Evolutionary conservation across 2,888 invertebrate species (phyloP), one percentile per base, ranked within the genome.

Genomic region (Phaedon cochleariae): DNA sequence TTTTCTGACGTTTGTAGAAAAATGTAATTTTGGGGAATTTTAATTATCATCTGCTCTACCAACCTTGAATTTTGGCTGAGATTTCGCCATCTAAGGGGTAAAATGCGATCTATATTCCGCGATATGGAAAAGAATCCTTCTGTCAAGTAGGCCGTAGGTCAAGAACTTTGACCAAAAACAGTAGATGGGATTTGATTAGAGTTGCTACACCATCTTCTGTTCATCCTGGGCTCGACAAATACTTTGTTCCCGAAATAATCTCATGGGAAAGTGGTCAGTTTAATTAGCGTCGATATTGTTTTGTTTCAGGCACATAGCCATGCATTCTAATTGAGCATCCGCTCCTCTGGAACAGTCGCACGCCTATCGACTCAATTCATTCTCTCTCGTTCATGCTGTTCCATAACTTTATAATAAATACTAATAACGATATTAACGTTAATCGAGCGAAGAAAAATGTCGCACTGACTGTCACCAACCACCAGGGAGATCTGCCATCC

Each of bases 241-340:
- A n/a, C n/a, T n/a, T 15, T 21, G 20, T 48, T 48, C 22, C 20
- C 21, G 10, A 34, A 34, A 37, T 21, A 34, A 10, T 29, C 31
- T 10, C 65, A 67, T 73, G 74, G 70, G 74, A 74, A 72, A 72
- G 45, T 62, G 72, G 72, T 68, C 72, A 76, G 37, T n/a, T 45
- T 45, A 63, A 63, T 67, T 60, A 52, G 46, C 46, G 34, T n/a
- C 2, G 26, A 37, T 62, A 59, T 53, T 53, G 62, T 65, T 65
- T 65, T 65, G 65, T 65, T 66, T 49, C 62, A n/a, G 51, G 20
- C 59, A 64, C 20, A 29, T 22, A 69, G 68, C 61, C 71, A 73
- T 77, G 77, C 79, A 76, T 70, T 74, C 76, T 80, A 80, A 81
- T 81, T 81, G 49, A 59, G 73, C 79, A 77, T 81, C 80, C 80